Evolutionary conservation across 2,888 invertebrate genomes (phyloP).

Genomic region (Troides oblongomaculatus): DNA sequence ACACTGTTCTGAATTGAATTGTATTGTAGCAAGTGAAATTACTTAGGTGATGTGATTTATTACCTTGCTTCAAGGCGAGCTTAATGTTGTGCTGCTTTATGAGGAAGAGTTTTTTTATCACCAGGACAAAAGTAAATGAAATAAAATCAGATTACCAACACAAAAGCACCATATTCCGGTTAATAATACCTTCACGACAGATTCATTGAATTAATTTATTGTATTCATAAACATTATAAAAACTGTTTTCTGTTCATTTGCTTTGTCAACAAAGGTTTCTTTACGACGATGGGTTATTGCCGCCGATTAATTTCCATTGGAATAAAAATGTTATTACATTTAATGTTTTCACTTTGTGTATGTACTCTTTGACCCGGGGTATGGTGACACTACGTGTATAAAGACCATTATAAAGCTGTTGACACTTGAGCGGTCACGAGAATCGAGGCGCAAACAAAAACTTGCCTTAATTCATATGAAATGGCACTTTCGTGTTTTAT

Average conservation of each 20-base stretch:
- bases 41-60: too few species aligned
- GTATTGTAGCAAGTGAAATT: too few species aligned
- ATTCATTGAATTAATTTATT: too few species aligned
- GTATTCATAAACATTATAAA: neutral
- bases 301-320: neutral
- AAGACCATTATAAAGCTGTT: constrained; percentile 34
- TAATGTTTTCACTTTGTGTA: neutral
- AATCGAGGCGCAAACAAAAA: constrained; percentile 43
- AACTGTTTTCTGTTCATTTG: neutral
- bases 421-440: constrained; percentile 40
- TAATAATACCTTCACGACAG: too few species aligned
- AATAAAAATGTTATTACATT: neutral
- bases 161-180: too few species aligned
- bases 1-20: too few species aligned
- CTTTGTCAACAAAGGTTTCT: neutral
- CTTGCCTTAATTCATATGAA: constrained; percentile 48
- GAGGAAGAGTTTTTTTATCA: too few species aligned
- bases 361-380: constrained; percentile 2
- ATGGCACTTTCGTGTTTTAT: constrained; percentile 44
- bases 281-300: neutral
- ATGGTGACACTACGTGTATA: constrained; percentile 15
- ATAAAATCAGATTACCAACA: too few species aligned
- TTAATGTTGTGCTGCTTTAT: too few species aligned
- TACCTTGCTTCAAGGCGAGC: too few species aligned
- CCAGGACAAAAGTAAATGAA: too few species aligned